Evolutionary conservation across 2,797 vertebrate species (phyloP).

Genomic region (Eremophila alpestris): DNA sequence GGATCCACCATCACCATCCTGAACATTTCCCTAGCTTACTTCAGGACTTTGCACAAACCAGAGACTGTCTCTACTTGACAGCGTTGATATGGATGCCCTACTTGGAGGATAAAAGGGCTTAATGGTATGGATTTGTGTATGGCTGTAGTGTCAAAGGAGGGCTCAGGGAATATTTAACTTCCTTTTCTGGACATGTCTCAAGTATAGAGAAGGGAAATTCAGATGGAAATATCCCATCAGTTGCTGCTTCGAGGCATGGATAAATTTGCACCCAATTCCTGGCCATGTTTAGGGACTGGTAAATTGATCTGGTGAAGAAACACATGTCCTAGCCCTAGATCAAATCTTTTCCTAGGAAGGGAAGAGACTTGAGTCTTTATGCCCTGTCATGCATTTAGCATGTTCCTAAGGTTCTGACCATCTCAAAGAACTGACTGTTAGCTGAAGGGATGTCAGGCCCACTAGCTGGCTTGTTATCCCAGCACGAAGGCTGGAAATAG

Average conservation of each 20-base stretch:
- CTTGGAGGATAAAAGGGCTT: neutral
- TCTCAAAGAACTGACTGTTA: neutral
- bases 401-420: neutral
- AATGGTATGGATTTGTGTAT: neutral
- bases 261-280: neutral
- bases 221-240: neutral
- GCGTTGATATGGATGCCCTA: neutral
- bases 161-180: neutral
- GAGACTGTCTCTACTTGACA: neutral
- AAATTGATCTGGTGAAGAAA: neutral
- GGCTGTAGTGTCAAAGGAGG: neutral
- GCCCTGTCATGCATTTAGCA: fast-evolving
- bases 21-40: neutral
- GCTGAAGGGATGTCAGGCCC: neutral
- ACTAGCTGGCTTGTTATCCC: neutral
- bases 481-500: neutral
- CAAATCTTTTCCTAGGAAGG: neutral
- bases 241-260: neutral
- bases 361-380: neutral
- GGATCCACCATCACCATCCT: neutral
- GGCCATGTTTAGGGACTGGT: neutral
- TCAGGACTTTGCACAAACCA: neutral
- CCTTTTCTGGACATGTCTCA: neutral
- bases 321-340: neutral
- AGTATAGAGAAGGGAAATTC: neutral